phyloP scores from a whole-genome alignment of 1,140 invertebrate genomes.

The Anthonomus grandis region DNA sequence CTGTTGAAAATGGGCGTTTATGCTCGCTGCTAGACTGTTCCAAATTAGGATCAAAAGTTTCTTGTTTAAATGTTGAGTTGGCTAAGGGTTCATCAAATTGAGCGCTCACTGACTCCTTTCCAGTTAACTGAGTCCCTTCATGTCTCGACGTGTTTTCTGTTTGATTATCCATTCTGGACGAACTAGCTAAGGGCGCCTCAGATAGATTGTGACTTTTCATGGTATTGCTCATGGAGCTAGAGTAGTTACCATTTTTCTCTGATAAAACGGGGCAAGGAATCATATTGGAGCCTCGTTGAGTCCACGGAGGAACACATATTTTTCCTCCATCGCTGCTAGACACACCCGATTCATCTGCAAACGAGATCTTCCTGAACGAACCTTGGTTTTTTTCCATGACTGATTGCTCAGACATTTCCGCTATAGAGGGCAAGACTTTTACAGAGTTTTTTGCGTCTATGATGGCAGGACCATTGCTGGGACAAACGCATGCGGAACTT shows the following conservation, averaged over 20 bases:
- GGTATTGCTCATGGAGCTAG: slow-evolving; percentile 11
- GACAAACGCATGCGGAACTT: slow-evolving; percentile 19
- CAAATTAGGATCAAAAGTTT: background rate
- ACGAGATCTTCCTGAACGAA: slow-evolving; percentile 14
- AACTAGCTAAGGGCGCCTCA: background rate
- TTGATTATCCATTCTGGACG: background rate
- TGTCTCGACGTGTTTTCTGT: background rate
- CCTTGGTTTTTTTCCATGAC: slow-evolving; percentile 9
- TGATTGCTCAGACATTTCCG: slow-evolving; percentile 33
- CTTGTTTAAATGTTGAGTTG: slow-evolving; percentile 3
- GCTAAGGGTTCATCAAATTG: background rate
- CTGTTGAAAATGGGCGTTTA: background rate
- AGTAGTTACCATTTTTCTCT: slow-evolving; percentile 12
- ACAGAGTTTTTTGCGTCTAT: slow-evolving; percentile 26
- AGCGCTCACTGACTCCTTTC: no score
- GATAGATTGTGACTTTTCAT: slow-evolving; percentile 4
- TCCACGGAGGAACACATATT: slow-evolving; percentile 12
- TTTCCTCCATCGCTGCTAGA: slow-evolving; percentile 6
- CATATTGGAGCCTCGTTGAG: slow-evolving; percentile 4
- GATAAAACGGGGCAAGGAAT: slow-evolving; percentile 12
- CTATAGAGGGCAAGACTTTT: slow-evolving; percentile 33
- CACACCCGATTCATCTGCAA: slow-evolving; percentile 1
- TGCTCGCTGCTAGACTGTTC: background rate
- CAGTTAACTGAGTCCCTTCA: no score
- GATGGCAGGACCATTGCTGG: slow-evolving; percentile 13